Evolutionary conservation across 2,888 invertebrate species (phyloP).

Genomic region (Eledona agricola): DNA sequence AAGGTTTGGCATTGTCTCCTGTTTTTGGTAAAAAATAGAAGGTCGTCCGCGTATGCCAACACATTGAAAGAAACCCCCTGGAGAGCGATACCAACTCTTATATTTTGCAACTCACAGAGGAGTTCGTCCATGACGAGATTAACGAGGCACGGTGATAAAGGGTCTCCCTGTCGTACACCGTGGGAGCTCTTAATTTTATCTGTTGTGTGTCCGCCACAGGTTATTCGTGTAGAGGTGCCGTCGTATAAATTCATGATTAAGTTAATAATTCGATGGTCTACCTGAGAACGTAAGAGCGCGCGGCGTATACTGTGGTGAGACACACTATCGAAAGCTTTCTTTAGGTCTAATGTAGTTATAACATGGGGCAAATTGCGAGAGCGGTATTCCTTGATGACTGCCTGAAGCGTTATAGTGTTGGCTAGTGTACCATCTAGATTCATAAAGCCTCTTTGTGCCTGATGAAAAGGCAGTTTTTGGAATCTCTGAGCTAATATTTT

Average conservation of each 20-base stretch:
- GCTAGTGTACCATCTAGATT: constrained; percentile 35
- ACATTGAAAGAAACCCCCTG: not conserved
- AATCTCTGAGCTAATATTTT: constrained; percentile 31
- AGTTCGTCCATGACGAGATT: constrained; percentile 49
- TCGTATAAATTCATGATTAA: constrained; percentile 8
- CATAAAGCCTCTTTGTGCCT: constrained; percentile 35
- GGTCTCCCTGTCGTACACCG: constrained; percentile 60
- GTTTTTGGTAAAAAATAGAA: not conserved
- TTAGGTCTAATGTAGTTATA: constrained; percentile 33
- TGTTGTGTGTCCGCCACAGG: too few relatives aligned
- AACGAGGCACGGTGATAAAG: constrained; percentile 51
- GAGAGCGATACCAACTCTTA: not conserved
- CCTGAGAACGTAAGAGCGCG: constrained; percentile 27
- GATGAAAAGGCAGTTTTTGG: constrained; percentile 9
- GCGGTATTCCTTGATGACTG: constrained; percentile 12
- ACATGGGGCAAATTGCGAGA: constrained; percentile 3
- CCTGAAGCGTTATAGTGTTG: constrained; percentile 33
- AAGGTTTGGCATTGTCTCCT: too few relatives aligned
- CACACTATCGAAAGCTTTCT: constrained; percentile 38
- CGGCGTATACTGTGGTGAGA: constrained; percentile 23
- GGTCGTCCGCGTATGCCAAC: constrained; percentile 3
- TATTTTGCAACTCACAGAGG: too few relatives aligned
- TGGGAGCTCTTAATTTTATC: constrained; percentile 25
- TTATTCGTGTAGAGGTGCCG: constrained; percentile 13
- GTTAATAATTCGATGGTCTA: constrained; percentile 3